Evolutionary conservation across 2,888 invertebrate genomes (phyloP), one percentile per base, ranked within the genome.

Genomic region (Drosophila falleni): DNA sequence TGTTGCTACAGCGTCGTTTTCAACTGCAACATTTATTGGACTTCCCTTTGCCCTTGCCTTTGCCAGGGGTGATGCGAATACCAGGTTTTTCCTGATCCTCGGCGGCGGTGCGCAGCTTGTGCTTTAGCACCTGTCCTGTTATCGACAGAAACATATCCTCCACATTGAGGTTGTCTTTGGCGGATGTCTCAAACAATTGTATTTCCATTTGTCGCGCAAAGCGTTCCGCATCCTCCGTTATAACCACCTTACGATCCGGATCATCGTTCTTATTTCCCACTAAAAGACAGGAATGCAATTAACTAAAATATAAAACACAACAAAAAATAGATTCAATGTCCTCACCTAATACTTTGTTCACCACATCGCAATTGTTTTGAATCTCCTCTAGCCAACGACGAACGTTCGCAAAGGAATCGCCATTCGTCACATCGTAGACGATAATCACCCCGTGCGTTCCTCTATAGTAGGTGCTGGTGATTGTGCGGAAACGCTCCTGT

Each of bases 391-490:
- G 94, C 99, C 99, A 99, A 92, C 99, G 94, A 93, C 99, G 98
- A 2, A 99, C 99, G 93, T 99, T 99, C 72, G 98, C 98, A 94
- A 99, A 99, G 55, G 99, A 98, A 92, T 99, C 99, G 44, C 99
- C 99, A 93, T 97, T 98, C 74, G 98, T 98, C 56, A 99, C 99
- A 94, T 99, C 99, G 93, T 99, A 99, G 13, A 99, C 99, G 50
- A 99, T 98, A 91, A 99, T 98, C 72, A 99, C 99, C 71, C 99
- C 99, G 93, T 99, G 99, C 51, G 99, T 99, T 62, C 99, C 99
- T 91, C 99, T 95, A 93, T 99, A 99, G 93, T 99, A 98, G 74
- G 99, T 99, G 92, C 99, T 98, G 66, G 99, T 99, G 90, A 99
- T 99, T 68, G 99, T 99, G 91, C 99, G 95, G 93, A 99, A 99